phyloP scores from a whole-genome alignment of 2,797 vertebrate species.

The Eospalax fontanierii region DNA sequence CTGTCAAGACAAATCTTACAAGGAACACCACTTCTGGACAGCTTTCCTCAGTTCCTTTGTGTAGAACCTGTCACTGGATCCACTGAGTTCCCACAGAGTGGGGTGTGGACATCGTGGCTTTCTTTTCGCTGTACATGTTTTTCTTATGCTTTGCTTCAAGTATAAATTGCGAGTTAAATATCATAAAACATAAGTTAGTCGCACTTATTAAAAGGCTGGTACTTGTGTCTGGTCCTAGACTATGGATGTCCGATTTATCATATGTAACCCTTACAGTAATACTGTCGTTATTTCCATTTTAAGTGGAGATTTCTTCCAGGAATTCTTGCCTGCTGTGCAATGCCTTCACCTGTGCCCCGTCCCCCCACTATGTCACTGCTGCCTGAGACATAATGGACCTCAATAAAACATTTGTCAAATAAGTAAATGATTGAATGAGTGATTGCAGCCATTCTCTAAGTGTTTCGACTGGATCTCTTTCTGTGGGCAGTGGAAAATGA shows the following conservation, averaged over 20 bases:
- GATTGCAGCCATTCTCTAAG: not conserved
- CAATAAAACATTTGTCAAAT: not conserved
- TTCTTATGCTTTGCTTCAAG: not conserved
- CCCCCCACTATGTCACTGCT: not conserved
- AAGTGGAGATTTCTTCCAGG: conserved; percentile 10
- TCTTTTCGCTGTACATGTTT: not conserved
- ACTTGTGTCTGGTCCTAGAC: not conserved
- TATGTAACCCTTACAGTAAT: not conserved
- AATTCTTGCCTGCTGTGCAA: not conserved
- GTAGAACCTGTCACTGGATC: not conserved
- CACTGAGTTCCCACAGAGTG: not conserved
- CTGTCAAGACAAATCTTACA: not conserved
- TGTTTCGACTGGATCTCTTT: conserved; percentile 10
- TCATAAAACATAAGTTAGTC: not conserved
- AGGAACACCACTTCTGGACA: not conserved
- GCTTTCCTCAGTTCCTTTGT: not conserved
- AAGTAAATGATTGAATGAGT: not conserved
- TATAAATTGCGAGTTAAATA: not conserved
- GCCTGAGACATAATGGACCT: not conserved
- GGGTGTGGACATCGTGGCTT: not conserved
- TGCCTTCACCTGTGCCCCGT: not conserved
- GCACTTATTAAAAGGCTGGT: not conserved
- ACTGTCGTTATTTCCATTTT: not conserved
- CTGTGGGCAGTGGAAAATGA: conserved; percentile 64
- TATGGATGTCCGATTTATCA: not conserved